Conservation (phyloP, 2,888 invertebrate genomes). For the Alviniconcha strummeri region DNA sequence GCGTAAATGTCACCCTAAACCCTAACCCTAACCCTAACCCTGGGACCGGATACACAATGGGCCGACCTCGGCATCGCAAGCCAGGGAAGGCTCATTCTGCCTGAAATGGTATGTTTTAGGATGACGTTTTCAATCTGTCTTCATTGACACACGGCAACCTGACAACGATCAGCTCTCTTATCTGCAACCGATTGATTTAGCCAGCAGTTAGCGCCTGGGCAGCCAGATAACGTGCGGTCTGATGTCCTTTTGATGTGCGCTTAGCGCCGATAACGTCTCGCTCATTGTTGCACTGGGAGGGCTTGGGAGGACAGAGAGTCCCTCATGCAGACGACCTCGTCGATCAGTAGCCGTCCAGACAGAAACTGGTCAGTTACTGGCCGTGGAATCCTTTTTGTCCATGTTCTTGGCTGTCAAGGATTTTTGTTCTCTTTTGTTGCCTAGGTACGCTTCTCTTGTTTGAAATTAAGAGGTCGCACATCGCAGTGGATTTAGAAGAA, state of each 20-base stretch:
- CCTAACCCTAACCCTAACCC: too few species aligned
- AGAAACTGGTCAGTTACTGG: background rate
- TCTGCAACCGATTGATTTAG: background rate
- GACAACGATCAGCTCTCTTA: background rate
- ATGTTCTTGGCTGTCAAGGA: background rate
- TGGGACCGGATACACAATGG: too few species aligned
- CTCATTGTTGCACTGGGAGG: background rate
- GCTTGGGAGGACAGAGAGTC: background rate
- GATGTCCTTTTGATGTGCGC: constrained; percentile 12
- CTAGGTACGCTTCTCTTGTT: too few species aligned
- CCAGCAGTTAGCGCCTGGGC: constrained; percentile 16
- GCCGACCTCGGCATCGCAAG: too few species aligned
- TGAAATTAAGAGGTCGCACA: too few species aligned
- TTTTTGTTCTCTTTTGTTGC: too few species aligned
- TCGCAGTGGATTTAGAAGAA: too few species aligned
- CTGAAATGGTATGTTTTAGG: background rate
- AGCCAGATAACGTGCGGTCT: background rate
- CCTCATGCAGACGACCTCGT: background rate
- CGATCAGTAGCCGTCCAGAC: background rate
- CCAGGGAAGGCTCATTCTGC: too few species aligned
- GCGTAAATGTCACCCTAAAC: too few species aligned
- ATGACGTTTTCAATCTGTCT: background rate
- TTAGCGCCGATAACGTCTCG: background rate
- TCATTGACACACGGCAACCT: background rate
- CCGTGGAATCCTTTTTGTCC: background rate